Base-by-base conservation (phyloP, 2,797 vertebrate genomes). In the Myiothlypis chrysogaster region DNA sequence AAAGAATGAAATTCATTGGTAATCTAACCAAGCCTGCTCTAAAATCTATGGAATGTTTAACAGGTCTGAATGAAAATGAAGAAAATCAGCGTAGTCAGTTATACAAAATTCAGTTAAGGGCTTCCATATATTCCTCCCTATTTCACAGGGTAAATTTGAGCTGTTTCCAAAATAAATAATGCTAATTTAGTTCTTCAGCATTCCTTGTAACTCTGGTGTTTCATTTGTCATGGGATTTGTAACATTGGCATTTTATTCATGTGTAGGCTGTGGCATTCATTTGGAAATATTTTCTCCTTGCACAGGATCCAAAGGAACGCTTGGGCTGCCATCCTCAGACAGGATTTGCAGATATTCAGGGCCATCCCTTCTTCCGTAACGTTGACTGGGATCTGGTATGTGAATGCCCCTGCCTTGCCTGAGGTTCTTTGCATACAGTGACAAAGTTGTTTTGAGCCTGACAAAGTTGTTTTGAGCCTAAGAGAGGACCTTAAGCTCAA, bases 271-370 rank as follows among this genome's bases (percentile, higher is more conserved):
- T 49, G n/a, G n/a, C 56, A 69, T 39, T 18, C 16, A 30, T 28
- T 80, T 70, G 80, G 61, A 71, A 88, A 57, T 63, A 39, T 27
- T 50, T 87, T 92, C 79, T 61, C 60, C 52, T 94, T 85, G 79
- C 49, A 16, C 96, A 99, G 99, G 99, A 99, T 95, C 99, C 99
- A 35, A 99, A 99, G 97, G 99, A 99, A 78, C 99, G 99, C 56
- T 98, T 99, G 76, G 99, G 99, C 94, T 99, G 99, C 97, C 99
- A 99, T 93, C 99, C 99, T 93, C 99, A 99, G 91, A 99, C 99
- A 17, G 99, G 99, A 84, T 99, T 99, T 90, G 99, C 99, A 55
- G 99, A 99, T 97, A 99, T 99, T 97, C 99, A 98, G 97, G 99
- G 99, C 46, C 99, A 99, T 96, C 99, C 99, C 0, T 99, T 99